These are phyloP conservation scores for Sylvilagus floridanus DNA, from an alignment of 2,797 vertebrate genomes.

Conservation along the genomic window DNA sequence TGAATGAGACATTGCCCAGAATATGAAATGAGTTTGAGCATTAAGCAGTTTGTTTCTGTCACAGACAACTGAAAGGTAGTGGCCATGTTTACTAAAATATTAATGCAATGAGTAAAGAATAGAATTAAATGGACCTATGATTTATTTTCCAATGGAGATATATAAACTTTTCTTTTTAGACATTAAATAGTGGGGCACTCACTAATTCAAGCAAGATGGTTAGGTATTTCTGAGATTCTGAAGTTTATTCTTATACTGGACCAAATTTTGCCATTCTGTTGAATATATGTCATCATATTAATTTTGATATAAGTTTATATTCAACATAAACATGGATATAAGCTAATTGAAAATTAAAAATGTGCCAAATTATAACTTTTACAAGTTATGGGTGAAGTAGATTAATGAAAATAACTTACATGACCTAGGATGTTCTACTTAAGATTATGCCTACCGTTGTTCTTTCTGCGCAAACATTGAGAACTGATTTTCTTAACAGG, in stretches of 20 bases:
- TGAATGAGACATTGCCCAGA: neutral
- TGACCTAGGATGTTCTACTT: neutral
- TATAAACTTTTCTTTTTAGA: neutral
- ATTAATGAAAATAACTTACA: neutral
- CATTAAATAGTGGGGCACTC: no score
- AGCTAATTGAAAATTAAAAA: neutral
- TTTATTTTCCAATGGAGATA: neutral
- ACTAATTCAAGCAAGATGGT: neutral
- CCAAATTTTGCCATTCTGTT: neutral
- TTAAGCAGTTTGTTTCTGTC: neutral
- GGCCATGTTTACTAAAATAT: neutral
- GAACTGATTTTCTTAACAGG: neutral
- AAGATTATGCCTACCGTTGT: neutral
- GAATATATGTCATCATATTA: neutral
- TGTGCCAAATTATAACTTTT: neutral
- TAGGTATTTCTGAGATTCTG: neutral
- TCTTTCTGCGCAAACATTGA: neutral
- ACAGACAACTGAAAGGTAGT: neutral
- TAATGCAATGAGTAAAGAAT: neutral
- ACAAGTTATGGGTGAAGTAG: neutral
- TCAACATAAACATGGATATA: neutral
- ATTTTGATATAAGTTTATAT: neutral
- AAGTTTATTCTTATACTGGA: neutral
- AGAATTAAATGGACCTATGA: neutral
- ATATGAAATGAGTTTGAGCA: neutral